These are phyloP conservation scores for Monochamus saltuarius DNA, from an alignment of 1,140 invertebrate genomes.

Conservation along the genomic window DNA sequence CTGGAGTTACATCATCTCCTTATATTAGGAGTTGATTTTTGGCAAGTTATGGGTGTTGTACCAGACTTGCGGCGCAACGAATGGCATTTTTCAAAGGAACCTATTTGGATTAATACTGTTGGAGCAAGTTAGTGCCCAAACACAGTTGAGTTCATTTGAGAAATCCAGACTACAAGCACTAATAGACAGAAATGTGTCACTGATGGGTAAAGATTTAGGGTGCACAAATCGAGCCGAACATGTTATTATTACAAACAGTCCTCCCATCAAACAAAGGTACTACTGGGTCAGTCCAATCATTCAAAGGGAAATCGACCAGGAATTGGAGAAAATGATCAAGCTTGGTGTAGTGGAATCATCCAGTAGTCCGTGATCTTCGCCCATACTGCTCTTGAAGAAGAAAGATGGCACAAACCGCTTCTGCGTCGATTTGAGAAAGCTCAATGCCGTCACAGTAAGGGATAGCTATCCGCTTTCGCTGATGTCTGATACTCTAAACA, in stretches of 20 bases:
- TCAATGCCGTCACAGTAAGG: conserved; percentile 46
- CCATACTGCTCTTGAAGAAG: conserved; percentile 30
- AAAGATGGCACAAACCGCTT: conserved; percentile 32
- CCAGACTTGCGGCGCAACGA: conserved; percentile 29
- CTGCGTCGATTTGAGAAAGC: conserved; percentile 46
- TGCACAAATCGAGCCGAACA: conserved; percentile 7
- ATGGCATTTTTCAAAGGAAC: conserved; percentile 25
- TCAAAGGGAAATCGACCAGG: conserved; percentile 20
- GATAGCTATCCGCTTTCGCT: conserved; percentile 43
- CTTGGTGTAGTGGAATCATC: conserved; percentile 25
- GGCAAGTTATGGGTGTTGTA: conserved; percentile 29
- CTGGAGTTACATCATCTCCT: conserved; percentile 20
- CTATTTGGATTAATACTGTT: conserved; percentile 29
- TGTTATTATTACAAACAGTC: no score
- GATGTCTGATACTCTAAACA: conserved; percentile 40
- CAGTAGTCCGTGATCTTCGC: conserved; percentile 18
- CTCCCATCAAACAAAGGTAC: conserved; percentile 16
- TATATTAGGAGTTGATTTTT: conserved; percentile 33
- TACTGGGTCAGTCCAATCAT: conserved; percentile 21
- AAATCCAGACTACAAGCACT: neutral
- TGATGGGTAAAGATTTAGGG: conserved; percentile 13
- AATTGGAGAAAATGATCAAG: conserved; percentile 26
- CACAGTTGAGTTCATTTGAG: no score
- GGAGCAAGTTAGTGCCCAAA: neutral
- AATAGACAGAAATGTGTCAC: neutral